Percentiles rank a stretch among this genome's conserved stretches.
Conservation (phyloP, 2,797 vertebrate species). For the Apogon hyalosoma region DNA sequence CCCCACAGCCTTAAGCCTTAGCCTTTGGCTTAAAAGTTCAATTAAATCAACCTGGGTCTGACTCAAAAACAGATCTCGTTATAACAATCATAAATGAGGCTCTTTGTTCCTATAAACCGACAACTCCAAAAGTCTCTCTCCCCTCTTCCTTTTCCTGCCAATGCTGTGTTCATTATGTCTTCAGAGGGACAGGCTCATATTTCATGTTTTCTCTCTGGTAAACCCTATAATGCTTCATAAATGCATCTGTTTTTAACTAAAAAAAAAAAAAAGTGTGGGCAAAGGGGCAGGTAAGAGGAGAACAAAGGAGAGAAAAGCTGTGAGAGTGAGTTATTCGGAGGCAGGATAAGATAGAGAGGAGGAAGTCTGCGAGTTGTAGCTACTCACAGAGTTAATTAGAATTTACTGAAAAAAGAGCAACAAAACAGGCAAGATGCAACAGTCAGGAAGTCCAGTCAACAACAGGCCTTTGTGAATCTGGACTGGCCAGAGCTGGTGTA, state of each 20-base stretch:
- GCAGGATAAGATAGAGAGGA: slow-evolving; percentile 28
- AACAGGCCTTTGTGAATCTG: slow-evolving; percentile 44
- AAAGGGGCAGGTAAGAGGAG: slow-evolving; percentile 13
- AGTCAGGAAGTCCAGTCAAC: slow-evolving; percentile 42
- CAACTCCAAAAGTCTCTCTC: slow-evolving; percentile 57
- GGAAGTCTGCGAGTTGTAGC: slow-evolving; percentile 16
- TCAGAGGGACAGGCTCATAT: slow-evolving; percentile 60
- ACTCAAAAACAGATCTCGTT: slow-evolving; percentile 75
- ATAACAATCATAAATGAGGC: slow-evolving; percentile 79
- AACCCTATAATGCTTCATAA: slow-evolving; percentile 61
- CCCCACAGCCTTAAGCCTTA: slow-evolving; percentile 33
- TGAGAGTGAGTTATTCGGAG: slow-evolving; percentile 57
- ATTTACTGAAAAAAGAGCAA: slow-evolving; percentile 46
- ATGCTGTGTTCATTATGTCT: slow-evolving; percentile 55
- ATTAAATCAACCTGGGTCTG: slow-evolving; percentile 69
- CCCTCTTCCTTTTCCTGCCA: slow-evolving; percentile 59
- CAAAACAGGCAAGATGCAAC: slow-evolving; percentile 26
- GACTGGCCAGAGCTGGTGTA: neutral
- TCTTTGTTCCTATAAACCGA: slow-evolving; percentile 72
- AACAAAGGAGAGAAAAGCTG: neutral
- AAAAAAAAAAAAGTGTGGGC: slow-evolving; percentile 20
- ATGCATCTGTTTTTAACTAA: slow-evolving; percentile 77
- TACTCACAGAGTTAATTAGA: slow-evolving; percentile 74
- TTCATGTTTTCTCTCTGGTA: slow-evolving; percentile 61
- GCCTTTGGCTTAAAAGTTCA: slow-evolving; percentile 66